Conservation (phyloP, 2,888 invertebrate genomes). For the Oxytorus armatus region DNA sequence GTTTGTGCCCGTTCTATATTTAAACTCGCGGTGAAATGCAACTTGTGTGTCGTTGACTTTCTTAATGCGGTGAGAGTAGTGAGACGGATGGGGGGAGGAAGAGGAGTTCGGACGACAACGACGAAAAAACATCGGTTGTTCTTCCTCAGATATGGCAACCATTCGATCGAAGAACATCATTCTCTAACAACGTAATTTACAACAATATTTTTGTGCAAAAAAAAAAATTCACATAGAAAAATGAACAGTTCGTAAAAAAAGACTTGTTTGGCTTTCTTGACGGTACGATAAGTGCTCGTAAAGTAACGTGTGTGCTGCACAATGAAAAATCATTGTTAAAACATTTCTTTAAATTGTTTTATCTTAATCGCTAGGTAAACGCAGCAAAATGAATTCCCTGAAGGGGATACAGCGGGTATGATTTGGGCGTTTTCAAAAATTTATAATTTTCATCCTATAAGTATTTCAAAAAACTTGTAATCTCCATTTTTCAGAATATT, state of each 20-base stretch:
- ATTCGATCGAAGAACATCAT: constrained; percentile 16
- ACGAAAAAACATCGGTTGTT: constrained; percentile 28
- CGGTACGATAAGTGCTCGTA: too few relatives aligned
- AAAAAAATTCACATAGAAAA: neutral
- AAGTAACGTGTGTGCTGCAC: too few relatives aligned
- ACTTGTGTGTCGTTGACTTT: constrained; percentile 61
- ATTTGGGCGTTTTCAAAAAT: too few relatives aligned
- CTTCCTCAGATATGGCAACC: constrained; percentile 12
- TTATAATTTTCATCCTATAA: too few relatives aligned
- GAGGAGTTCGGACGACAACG: constrained; percentile 2
- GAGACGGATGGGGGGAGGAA: constrained; percentile 3
- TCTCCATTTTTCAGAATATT: too few relatives aligned
- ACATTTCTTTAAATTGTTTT: too few relatives aligned
- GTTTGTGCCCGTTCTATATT: constrained; percentile 75
- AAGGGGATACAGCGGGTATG: too few relatives aligned
- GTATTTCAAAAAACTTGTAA: too few relatives aligned
- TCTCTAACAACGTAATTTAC: constrained; percentile 4
- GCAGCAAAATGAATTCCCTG: too few relatives aligned
- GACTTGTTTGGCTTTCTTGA: too few relatives aligned
- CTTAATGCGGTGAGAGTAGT: constrained; percentile 32
- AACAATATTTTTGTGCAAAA: neutral
- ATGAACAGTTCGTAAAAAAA: neutral
- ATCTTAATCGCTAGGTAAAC: too few relatives aligned
- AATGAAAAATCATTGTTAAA: too few relatives aligned
- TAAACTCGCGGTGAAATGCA: constrained; percentile 70